Conservation (phyloP, 1,140 invertebrate species). For the Magallana gigas region DNA sequence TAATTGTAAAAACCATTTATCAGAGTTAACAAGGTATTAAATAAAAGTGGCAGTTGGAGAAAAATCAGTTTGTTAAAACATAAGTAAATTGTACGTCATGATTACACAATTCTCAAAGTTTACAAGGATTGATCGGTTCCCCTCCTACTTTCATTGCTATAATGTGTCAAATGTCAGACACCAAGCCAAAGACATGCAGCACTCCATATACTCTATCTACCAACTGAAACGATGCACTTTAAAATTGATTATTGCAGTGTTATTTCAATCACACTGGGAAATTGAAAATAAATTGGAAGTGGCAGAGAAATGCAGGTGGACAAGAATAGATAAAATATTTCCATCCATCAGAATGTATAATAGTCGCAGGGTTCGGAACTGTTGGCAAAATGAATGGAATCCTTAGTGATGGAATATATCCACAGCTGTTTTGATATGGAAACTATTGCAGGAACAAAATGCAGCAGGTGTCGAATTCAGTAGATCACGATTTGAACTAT, state of each 20-base stretch:
- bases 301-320: slow-evolving; percentile 18
- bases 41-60: neutral
- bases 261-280: neutral
- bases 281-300: slow-evolving; percentile 26
- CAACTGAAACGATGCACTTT: slow-evolving; percentile 20
- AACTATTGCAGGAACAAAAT: slow-evolving; percentile 34
- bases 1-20: too few relatives aligned
- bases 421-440: slow-evolving; percentile 29
- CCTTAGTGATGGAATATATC: neutral
- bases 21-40: too few relatives aligned
- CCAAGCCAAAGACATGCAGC: neutral
- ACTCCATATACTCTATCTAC: neutral
- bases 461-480: slow-evolving; percentile 25
- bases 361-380: neutral
- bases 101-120: neutral
- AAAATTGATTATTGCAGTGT: neutral
- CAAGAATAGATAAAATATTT: slow-evolving; percentile 18
- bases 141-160: neutral
- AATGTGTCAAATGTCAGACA: neutral
- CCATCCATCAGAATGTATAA: slow-evolving; percentile 14
- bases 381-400: slow-evolving; percentile 33
- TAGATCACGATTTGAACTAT: slow-evolving; percentile 23
- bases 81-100: neutral
- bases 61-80: neutral
- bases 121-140: neutral